Evolutionary conservation across 2,888 invertebrate genomes (phyloP).

Genomic region (Balanococcus diminutus): DNA sequence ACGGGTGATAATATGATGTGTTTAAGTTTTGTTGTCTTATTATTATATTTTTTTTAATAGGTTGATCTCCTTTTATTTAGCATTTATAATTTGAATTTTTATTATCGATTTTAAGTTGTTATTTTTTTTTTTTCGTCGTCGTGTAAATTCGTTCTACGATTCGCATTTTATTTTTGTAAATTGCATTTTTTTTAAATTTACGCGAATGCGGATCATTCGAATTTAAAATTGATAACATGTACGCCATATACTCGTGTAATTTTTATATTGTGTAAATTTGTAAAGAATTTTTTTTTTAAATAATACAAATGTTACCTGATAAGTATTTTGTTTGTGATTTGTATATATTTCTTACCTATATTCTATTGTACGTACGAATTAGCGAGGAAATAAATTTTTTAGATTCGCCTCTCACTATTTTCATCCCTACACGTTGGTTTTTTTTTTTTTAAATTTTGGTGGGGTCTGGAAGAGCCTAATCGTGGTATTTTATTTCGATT

Average conservation of each 20-base stretch:
- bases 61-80: slow-evolving; percentile 54
- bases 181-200: slow-evolving; percentile 20
- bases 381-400: neutral
- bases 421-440: neutral
- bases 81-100: slow-evolving; percentile 50
- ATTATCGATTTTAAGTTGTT: slow-evolving; percentile 31
- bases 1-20: slow-evolving; percentile 52
- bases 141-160: neutral
- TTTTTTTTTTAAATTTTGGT: slow-evolving; percentile 2
- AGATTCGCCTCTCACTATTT: neutral
- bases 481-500: neutral
- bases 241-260: neutral
- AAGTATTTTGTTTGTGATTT: slow-evolving; percentile 42
- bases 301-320: slow-evolving; percentile 41
- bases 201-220: neutral
- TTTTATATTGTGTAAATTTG: slow-evolving; percentile 37
- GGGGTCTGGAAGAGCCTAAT: neutral
- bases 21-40: slow-evolving; percentile 49
- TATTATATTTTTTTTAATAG: slow-evolving; percentile 49
- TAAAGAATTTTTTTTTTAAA: slow-evolving; percentile 16
- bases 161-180: slow-evolving; percentile 3
- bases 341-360: neutral
- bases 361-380: slow-evolving; percentile 11
- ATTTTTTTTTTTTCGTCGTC: neutral
- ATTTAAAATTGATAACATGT: neutral